Conservation (phyloP, 2,888 invertebrate genomes). For the Spilarctia lutea region DNA sequence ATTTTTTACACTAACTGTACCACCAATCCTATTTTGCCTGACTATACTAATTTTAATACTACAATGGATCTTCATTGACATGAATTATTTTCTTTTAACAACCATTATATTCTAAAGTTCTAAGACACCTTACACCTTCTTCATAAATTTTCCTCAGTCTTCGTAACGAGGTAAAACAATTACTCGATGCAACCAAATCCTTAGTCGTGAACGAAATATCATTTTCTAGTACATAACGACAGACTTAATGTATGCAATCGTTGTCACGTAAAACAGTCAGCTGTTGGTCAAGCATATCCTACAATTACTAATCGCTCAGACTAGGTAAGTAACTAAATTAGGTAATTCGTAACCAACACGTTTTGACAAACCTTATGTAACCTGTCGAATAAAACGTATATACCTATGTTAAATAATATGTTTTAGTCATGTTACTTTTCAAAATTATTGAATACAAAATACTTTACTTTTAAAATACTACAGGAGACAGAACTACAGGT, state of each 20-base stretch:
- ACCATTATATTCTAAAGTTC: not conserved
- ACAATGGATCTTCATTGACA: too few relatives aligned
- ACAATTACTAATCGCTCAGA: not conserved
- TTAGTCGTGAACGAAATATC: not conserved
- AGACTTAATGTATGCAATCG: not conserved
- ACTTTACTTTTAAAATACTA: too few relatives aligned
- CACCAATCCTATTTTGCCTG: too few relatives aligned
- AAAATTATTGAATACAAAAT: not conserved
- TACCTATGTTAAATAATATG: too few relatives aligned
- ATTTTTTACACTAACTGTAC: too few relatives aligned
- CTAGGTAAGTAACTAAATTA: not conserved
- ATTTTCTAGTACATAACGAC: not conserved
- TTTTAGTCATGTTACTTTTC: not conserved
- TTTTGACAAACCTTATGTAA: constrained; percentile 2
- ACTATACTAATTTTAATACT: too few relatives aligned
- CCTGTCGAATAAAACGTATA: not conserved
- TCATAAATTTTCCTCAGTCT: too few relatives aligned
- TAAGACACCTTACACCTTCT: too few relatives aligned
- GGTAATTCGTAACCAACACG: constrained; percentile 1
- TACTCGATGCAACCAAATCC: not conserved
- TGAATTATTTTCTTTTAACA: not conserved
- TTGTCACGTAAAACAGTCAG: constrained; percentile 2
- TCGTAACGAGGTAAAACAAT: too few relatives aligned
- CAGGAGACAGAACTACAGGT: too few relatives aligned
- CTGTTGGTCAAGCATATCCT: constrained; percentile 7